Evolutionary conservation across 92 coral and sea anemone species (phyloP).

Genomic region (Bergia puertoricense): DNA sequence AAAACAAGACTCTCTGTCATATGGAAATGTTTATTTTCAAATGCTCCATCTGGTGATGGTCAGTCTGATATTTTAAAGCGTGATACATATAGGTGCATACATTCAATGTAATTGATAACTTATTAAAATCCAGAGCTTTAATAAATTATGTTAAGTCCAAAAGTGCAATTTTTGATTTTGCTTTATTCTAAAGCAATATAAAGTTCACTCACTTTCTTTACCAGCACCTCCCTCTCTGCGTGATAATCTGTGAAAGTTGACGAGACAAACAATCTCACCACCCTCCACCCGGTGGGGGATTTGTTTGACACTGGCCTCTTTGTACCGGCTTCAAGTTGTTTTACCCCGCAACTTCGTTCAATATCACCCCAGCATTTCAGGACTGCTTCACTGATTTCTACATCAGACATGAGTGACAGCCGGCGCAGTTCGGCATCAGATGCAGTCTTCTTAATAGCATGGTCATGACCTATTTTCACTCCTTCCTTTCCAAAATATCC

Average conservation of each 20-base stretch:
- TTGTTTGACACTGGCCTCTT: neutral
- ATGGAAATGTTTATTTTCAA: no score
- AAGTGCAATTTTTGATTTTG: neutral
- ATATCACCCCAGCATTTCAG: slow-evolving; percentile 69
- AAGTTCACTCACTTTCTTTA: slow-evolving; percentile 63
- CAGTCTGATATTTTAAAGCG: no score
- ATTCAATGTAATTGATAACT: no score
- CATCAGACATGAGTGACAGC: slow-evolving; percentile 49
- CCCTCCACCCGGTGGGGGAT: slow-evolving; percentile 67
- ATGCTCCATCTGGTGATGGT: no score
- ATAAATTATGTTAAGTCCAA: no score
- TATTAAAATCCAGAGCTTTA: no score
- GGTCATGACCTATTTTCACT: slow-evolving; percentile 18
- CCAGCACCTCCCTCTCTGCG: slow-evolving; percentile 78
- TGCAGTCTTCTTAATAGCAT: slow-evolving; percentile 36
- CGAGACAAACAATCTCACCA: slow-evolving; percentile 77
- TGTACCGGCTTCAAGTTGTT: neutral
- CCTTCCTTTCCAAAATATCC: neutral
- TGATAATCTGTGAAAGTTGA: slow-evolving; percentile 85
- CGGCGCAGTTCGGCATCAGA: neutral
- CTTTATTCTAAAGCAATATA: neutral
- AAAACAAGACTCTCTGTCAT: no score
- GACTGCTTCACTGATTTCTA: slow-evolving; percentile 57
- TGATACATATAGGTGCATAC: no score
- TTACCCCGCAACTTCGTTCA: slow-evolving; percentile 43